phyloP scores from a whole-genome alignment of 2,888 invertebrate genomes.

The Lithosia quadra region DNA sequence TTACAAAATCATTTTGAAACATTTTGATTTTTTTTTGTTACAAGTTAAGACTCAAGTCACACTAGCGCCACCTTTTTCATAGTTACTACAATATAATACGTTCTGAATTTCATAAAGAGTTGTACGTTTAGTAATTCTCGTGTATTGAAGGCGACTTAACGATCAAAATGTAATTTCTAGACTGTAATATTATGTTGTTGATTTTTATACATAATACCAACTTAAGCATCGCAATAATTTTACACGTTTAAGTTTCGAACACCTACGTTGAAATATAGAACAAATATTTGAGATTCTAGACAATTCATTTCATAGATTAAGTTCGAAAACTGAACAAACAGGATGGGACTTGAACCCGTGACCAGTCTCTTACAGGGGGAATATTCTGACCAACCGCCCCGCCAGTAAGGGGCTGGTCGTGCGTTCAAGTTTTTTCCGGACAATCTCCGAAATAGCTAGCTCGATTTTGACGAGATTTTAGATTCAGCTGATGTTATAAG shows the following conservation, averaged over 20 bases:
- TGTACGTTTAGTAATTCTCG: not conserved
- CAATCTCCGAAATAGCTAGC: too few species aligned
- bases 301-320: too few species aligned
- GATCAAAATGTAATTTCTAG: not conserved
- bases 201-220: not conserved
- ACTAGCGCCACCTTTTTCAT: conserved; percentile 8
- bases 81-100: conserved; percentile 2
- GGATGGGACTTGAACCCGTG: too few species aligned
- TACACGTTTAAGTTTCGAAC: not conserved
- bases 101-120: not conserved
- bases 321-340: too few species aligned
- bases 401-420: too few species aligned
- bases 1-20: too few species aligned
- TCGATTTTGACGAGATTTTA: too few species aligned
- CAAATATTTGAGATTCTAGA: not conserved
- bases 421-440: too few species aligned
- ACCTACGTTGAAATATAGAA: not conserved
- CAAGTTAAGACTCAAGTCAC: not conserved
- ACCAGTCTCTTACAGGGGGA: too few species aligned
- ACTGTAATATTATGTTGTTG: not conserved
- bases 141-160: conserved; percentile 9
- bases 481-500: too few species aligned
- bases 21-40: not conserved
- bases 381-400: too few species aligned
- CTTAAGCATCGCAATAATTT: not conserved